A percentile compares a stretch with the other conserved stretches of the same genome.
Evolutionary conservation across 1,140 invertebrate genomes (phyloP).

Genomic region (Coelopa frigida): DNA sequence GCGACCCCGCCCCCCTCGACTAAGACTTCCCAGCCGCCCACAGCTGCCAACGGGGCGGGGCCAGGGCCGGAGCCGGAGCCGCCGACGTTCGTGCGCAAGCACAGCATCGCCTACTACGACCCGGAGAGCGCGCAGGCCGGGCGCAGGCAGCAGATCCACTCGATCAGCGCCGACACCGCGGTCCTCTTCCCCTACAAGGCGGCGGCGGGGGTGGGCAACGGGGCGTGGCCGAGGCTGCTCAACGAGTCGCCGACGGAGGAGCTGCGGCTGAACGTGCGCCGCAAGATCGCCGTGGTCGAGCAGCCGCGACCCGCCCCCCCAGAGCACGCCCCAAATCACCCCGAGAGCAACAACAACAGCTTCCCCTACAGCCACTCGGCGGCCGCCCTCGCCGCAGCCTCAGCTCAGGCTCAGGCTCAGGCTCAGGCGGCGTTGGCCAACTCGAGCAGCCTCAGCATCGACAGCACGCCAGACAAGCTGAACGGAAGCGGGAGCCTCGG

Average conservation of each 20-base stretch:
- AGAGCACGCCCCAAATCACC: constrained; percentile 7
- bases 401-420: background rate
- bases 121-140: constrained; percentile 38
- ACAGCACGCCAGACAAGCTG: constrained; percentile 36
- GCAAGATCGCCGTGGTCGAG: constrained; percentile 35
- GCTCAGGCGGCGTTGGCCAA: constrained; percentile 19
- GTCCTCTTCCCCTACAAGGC: constrained; percentile 40
- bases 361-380: constrained; percentile 26
- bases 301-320: constrained; percentile 22
- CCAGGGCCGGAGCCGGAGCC: background rate
- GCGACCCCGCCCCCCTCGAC: background rate
- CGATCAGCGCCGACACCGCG: constrained; percentile 40
- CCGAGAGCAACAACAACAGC: constrained; percentile 14
- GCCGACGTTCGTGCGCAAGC: constrained; percentile 28
- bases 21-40: background rate
- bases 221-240: constrained; percentile 28
- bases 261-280: constrained; percentile 30
- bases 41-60: too few relatives aligned
- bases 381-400: constrained; percentile 25
- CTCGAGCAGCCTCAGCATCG: constrained; percentile 38
- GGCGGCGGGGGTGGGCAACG: constrained; percentile 18
- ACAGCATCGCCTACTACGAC: constrained; percentile 42
- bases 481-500: constrained; percentile 36
- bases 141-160: constrained; percentile 39
- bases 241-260: constrained; percentile 36